These are phyloP conservation scores for Podarcis raffonei DNA, from an alignment of 2,113 vertebrate species.

Conservation along the genomic window DNA sequence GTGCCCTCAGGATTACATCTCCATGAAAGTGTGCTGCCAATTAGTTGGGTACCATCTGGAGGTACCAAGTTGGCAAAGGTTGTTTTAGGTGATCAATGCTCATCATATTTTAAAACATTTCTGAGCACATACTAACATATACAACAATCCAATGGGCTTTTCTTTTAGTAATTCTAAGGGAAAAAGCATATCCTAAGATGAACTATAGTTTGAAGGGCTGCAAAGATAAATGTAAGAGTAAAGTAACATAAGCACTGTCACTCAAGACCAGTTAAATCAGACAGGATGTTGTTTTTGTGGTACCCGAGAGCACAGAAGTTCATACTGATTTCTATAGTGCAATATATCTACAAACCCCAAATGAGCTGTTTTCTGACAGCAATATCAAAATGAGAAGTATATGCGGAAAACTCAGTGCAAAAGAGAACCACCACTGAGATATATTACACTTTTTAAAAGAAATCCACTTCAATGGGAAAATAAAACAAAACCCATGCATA, in stretches of 20 bases:
- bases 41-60: no score
- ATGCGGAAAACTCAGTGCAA: background rate
- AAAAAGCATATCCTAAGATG: background rate
- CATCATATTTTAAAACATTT: background rate
- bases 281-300: background rate
- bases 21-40: no score
- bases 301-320: constrained; percentile 4
- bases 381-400: background rate
- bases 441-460: background rate
- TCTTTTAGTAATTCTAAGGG: background rate
- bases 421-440: background rate
- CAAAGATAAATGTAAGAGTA: constrained; percentile 26
- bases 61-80: no score
- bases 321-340: background rate
- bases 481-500: constrained; percentile 10
- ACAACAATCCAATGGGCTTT: background rate
- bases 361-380: background rate
- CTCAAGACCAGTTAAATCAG: constrained; percentile 9
- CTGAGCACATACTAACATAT: background rate
- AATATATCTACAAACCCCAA: constrained; percentile 6
- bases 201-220: background rate
- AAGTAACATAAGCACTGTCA: background rate
- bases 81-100: background rate
- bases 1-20: no score
- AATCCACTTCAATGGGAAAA: background rate